Conservation (phyloP, 1,140 invertebrate species). For the Euura saliciscinereae region DNA sequence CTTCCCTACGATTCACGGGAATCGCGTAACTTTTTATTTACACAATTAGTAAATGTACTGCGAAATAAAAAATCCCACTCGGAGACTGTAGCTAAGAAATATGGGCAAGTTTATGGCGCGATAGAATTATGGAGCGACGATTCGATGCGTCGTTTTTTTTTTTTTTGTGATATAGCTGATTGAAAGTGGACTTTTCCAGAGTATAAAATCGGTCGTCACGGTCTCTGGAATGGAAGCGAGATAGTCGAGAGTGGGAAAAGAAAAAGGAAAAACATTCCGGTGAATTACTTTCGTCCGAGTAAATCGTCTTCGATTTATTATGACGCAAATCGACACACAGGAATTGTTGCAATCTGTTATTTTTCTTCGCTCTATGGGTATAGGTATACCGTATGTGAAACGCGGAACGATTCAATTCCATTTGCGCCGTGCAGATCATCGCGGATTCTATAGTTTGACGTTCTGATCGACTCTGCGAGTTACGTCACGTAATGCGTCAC, state of each 20-base stretch:
- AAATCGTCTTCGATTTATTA: background rate
- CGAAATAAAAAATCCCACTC: too few species aligned
- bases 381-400: background rate
- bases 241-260: background rate
- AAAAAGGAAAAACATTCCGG: background rate
- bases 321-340: background rate
- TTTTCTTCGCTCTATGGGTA: background rate
- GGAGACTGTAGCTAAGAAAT: too few species aligned
- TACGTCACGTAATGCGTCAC: too few species aligned
- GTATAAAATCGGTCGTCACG: background rate
- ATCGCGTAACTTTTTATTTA: too few species aligned
- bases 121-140: background rate
- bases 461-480: too few species aligned
- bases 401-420: background rate
- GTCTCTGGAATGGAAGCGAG: background rate
- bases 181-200: background rate
- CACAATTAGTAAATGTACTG: too few species aligned
- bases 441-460: too few species aligned
- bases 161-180: background rate
- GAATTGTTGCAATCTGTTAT: background rate
- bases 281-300: background rate
- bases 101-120: too few species aligned
- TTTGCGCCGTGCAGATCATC: background rate
- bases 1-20: too few species aligned
- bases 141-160: background rate